phyloP scores from a whole-genome alignment of 2,113 vertebrate genomes.

The Tylochromis polylepis region DNA sequence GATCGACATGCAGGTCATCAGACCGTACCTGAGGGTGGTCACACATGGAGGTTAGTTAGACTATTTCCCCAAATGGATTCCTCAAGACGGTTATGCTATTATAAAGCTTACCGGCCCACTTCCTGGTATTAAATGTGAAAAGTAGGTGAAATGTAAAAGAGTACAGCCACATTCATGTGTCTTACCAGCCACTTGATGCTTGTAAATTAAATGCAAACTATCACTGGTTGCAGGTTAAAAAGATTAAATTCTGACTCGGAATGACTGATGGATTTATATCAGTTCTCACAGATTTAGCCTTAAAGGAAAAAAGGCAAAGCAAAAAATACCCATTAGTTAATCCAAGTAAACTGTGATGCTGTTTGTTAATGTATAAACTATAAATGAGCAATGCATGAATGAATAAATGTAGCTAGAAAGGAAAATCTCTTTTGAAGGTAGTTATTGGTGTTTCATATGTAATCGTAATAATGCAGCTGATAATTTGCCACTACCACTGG shows the following conservation, averaged over 20 bases:
- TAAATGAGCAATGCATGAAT: background rate
- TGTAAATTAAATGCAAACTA: background rate
- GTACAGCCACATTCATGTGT: background rate
- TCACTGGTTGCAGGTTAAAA: background rate
- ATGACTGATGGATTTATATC: background rate
- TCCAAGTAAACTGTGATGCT: background rate
- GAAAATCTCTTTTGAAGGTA: background rate
- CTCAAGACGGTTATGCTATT: background rate
- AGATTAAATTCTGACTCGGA: too few relatives aligned
- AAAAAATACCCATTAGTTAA: background rate
- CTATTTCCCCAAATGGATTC: background rate
- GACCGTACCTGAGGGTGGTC: conserved; percentile 92
- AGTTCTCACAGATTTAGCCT: too few relatives aligned
- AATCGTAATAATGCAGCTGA: background rate
- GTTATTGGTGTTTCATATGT: background rate
- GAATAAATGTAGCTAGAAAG: background rate
- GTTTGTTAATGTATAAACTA: background rate
- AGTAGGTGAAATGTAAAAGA: background rate
- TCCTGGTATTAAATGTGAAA: background rate
- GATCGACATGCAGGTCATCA: conserved; percentile 95
- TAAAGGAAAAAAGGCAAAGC: too few relatives aligned
- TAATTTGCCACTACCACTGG: background rate
- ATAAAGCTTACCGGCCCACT: background rate
- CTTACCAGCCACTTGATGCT: background rate
- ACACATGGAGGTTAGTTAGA: conserved; percentile 87